phyloP scores from a whole-genome alignment of 2,113 vertebrate species.

The Sigmodon hispidus region DNA sequence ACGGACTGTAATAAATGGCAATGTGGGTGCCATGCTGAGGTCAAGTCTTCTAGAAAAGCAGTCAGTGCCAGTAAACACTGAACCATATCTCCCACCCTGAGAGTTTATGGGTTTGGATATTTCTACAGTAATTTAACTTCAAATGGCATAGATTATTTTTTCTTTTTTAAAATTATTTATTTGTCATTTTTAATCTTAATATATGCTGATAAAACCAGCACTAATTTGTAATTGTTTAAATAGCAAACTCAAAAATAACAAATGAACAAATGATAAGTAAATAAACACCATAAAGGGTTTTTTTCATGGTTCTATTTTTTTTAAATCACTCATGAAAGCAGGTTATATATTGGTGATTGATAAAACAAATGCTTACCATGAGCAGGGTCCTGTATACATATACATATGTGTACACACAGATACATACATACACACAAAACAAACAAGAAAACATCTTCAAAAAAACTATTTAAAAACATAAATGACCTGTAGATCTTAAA shows the following conservation, averaged over 20 bases:
- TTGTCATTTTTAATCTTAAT: background rate
- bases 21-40: background rate
- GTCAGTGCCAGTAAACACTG: background rate
- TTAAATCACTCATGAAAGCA: background rate
- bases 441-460: background rate
- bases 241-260: background rate
- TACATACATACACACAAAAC: background rate
- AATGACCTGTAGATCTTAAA: background rate
- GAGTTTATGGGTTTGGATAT: background rate
- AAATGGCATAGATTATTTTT: background rate
- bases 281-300: background rate
- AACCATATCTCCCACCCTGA: background rate
- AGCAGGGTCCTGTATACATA: background rate
- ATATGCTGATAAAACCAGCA: background rate
- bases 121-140: background rate
- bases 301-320: background rate
- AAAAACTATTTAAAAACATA: background rate
- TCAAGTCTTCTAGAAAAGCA: background rate
- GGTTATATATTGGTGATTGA: background rate
- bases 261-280: background rate
- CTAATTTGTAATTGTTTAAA: background rate
- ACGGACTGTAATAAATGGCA: background rate
- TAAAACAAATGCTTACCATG: background rate
- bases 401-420: background rate
- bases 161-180: background rate